phyloP scores from a whole-genome alignment of 2,797 vertebrate genomes.

The Halcyon smyrnensis region DNA sequence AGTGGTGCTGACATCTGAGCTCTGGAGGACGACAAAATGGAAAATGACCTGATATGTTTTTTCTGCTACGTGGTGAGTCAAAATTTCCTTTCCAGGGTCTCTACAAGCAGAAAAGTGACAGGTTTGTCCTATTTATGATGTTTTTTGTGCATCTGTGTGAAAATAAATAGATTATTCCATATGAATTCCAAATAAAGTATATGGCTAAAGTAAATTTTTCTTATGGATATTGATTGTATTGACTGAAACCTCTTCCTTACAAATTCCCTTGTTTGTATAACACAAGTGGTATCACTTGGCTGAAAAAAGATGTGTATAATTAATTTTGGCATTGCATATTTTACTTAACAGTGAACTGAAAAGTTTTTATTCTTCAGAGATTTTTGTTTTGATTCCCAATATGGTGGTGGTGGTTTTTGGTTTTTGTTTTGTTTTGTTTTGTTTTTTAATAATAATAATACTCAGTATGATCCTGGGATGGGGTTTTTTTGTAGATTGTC shows the following conservation, averaged over 20 bases:
- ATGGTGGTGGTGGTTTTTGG: rapidly evolving
- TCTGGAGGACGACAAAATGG: not conserved
- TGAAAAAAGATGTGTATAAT: not conserved
- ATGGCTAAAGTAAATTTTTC: slow-evolving; percentile 76
- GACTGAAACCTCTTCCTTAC: slow-evolving; percentile 70
- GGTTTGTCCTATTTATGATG: not conserved
- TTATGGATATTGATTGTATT: slow-evolving; percentile 78
- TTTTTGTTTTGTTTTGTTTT: not conserved
- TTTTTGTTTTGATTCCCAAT: not conserved
- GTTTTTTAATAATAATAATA: too few species aligned
- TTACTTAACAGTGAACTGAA: slow-evolving; percentile 47
- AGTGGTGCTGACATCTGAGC: not conserved
- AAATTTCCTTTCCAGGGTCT: not conserved
- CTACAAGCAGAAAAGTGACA: not conserved
- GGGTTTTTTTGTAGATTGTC: not conserved
- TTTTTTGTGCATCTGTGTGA: slow-evolving; percentile 16
- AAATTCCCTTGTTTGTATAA: slow-evolving; percentile 76
- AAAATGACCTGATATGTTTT: not conserved
- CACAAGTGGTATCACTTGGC: slow-evolving; percentile 57
- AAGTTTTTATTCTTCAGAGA: not conserved
- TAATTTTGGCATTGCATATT: slow-evolving; percentile 12
- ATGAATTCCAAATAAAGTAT: slow-evolving; percentile 76
- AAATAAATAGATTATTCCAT: slow-evolving; percentile 76
- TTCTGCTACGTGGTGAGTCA: not conserved
- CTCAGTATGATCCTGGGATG: too few species aligned